phyloP scores from a whole-genome alignment of 2,888 invertebrate species.

The Megaustenia siamemsis region DNA sequence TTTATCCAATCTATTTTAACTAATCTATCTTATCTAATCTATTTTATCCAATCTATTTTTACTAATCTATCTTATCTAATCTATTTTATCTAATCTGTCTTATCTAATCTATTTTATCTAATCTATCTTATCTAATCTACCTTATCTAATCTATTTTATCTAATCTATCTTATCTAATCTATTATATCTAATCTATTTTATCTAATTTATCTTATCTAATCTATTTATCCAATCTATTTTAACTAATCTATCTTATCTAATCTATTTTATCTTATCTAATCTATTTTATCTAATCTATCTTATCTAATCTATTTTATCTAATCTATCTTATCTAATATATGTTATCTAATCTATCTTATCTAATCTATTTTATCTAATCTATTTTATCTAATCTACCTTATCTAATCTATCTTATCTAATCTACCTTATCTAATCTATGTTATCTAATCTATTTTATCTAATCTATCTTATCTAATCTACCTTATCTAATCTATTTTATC shows the following conservation, averaged over 20 bases:
- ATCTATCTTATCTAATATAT: conserved; percentile 3
- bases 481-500: neutral
- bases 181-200: neutral
- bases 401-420: neutral
- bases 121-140: neutral
- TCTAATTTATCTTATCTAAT: neutral
- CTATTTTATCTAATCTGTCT: neutral
- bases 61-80: neutral
- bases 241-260: neutral
- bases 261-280: no score
- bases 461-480: neutral
- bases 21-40: neutral
- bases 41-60: neutral
- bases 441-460: conserved; percentile 5
- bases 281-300: conserved; percentile 2
- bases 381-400: neutral
- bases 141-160: conserved; percentile 1
- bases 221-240: neutral
- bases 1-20: neutral
- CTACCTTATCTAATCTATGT: neutral
- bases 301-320: neutral
- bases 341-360: neutral
- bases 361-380: no score
- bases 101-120: neutral
- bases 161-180: neutral